A percentile compares a stretch with the other conserved stretches of the same genome.
Evolutionary conservation across 2,113 vertebrate genomes (phyloP).

Genomic region (Rhadina sibilatrix): DNA sequence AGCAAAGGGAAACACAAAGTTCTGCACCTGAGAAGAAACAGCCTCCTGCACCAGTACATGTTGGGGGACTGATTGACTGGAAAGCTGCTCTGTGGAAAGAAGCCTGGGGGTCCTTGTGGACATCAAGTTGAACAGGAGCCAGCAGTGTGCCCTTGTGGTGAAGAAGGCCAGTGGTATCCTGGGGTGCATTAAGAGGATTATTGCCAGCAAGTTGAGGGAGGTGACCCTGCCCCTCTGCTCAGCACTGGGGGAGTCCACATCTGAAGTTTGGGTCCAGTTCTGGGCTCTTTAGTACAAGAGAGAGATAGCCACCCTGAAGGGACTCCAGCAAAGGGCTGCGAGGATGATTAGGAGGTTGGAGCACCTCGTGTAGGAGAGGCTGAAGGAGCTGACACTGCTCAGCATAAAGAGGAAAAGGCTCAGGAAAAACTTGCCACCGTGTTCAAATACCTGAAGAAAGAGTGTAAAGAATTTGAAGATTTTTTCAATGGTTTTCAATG

Average conservation of each 20-base stretch:
- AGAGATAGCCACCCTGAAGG: not conserved
- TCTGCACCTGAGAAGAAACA: not conserved
- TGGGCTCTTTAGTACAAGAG: not conserved
- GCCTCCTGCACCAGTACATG: not conserved
- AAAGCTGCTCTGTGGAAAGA: not conserved
- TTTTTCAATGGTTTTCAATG: not conserved
- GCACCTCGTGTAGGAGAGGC: not conserved
- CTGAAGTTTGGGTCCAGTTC: not conserved
- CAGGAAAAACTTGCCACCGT: not conserved
- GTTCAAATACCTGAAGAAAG: not conserved
- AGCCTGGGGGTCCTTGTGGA: not conserved
- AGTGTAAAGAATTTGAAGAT: not conserved
- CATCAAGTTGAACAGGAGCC: not conserved
- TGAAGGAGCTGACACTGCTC: not conserved
- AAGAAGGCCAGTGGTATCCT: not conserved
- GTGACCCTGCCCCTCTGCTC: not conserved
- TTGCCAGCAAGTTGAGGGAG: not conserved
- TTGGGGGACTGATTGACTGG: not conserved
- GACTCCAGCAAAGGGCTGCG: not conserved
- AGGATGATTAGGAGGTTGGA: not conserved
- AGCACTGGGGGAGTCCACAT: not conserved
- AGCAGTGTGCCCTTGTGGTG: not conserved
- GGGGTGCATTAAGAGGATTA: not conserved
- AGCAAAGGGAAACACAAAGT: not conserved
- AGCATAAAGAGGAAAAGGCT: not conserved